Base-by-base conservation (phyloP, 2,888 invertebrate genomes). In the Beris chalybata region DNA sequence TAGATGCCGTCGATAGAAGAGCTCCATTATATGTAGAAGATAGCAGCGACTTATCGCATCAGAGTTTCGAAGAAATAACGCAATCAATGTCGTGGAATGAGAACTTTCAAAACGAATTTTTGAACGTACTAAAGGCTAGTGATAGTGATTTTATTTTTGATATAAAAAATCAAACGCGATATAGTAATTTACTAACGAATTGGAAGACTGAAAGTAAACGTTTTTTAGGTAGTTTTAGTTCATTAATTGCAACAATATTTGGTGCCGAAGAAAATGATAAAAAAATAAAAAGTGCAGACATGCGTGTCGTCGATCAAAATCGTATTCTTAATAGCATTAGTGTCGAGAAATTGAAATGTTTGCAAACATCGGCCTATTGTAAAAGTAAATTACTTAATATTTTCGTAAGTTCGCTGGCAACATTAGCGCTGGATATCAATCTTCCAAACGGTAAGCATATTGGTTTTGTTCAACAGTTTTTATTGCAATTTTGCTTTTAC, bases 321-420 rank as follows among this genome's bases (percentile, higher is more conserved):
- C 7, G 54, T 54, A 43, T 43, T 54, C 43, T 31, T 44, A 54
- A 45, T n/a, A 15, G 43, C 44, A 45, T 54, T 22, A 64, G 48
- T 48, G 48, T 55, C 32, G 64, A 64, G 9, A 64, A 55, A 15
- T 13, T 64, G n/a, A 45, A 13, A 29, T 64, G 55, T 64, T 64
- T 64, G 30, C 29, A 47, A 48, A 32, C 31, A 15, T 11, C 45
- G 4, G 32, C 32, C 9, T 47, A 78, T 63, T 77, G 77, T 70
- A 79, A 77, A 71, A 77, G 76, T 66, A 73, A 77, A 53, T 67
- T 79, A 52, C 68, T 80, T 22, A 78, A 79, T 71, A 73, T 80
- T 48, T 81, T 80, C 68, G 80, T 80, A 70, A 76, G 76, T 47
- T 76, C 78, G 65, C 75, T 80, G 74, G 77, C 78, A 68, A 77